A percentile compares a stretch with the other conserved stretches of the same genome.
Evolutionary conservation across 2,797 vertebrate genomes (phyloP).

Genomic region (Propithecus deckenii): DNA sequence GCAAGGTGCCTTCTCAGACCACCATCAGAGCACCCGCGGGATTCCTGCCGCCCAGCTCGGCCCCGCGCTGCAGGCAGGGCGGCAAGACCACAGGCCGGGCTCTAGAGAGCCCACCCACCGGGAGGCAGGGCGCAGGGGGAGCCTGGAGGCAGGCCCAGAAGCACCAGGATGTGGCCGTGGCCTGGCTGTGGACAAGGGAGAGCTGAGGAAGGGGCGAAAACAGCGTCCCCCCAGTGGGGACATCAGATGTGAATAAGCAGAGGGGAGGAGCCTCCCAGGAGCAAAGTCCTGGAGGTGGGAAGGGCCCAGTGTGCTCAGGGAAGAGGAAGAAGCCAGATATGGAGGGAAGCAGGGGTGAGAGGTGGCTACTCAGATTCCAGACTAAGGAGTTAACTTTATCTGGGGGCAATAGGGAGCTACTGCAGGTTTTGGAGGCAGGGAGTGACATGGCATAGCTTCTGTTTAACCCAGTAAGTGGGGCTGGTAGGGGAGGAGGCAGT

Average conservation of each 20-base stretch:
- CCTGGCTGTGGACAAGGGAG: not conserved
- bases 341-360: not conserved
- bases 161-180: rapidly evolving
- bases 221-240: rapidly evolving
- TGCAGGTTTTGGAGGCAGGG: not conserved
- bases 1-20: not conserved
- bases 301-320: not conserved
- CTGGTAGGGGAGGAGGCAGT: not conserved
- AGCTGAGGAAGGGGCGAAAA: no score
- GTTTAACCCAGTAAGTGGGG: not conserved
- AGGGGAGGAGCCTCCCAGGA: not conserved
- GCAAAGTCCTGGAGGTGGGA: not conserved
- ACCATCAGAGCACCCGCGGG: rapidly evolving
- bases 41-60: not conserved
- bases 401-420: not conserved
- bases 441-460: not conserved
- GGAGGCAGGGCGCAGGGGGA: not conserved
- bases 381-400: not conserved
- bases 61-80: not conserved
- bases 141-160: not conserved
- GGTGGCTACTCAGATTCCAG: not conserved
- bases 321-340: not conserved
- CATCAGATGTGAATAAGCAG: not conserved
- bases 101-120: not conserved
- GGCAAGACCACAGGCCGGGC: not conserved